Conservation (phyloP, 2,888 invertebrate species). For the Drosophila mercatorum region DNA sequence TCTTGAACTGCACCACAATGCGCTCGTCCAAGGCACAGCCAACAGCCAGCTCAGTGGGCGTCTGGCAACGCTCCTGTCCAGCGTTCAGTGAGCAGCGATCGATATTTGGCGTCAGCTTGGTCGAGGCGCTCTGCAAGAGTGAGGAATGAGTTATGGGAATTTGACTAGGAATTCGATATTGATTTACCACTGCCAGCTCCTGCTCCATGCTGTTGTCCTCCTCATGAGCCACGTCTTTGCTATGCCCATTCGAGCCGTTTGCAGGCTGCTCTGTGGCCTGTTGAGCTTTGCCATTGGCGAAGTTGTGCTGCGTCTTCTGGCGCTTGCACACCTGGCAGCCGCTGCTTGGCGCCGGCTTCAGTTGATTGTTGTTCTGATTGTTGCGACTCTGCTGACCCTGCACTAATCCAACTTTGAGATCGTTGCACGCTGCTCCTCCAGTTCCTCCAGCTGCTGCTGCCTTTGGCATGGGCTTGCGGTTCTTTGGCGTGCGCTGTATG, state of each 20-base stretch:
- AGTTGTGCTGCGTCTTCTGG: conserved; percentile 84
- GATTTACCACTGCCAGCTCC: conserved; percentile 21
- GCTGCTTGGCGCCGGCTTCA: conserved; percentile 39
- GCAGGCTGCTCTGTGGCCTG: background rate
- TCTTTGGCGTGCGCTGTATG: conserved; percentile 86
- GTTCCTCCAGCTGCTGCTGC: conserved; percentile 23
- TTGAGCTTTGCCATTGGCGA: conserved; percentile 37
- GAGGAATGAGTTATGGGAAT: background rate
- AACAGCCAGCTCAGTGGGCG: conserved; percentile 51
- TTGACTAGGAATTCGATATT: background rate
- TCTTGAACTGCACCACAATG: conserved; percentile 76
- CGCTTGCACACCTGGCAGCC: conserved; percentile 85
- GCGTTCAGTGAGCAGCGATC: conserved; percentile 65
- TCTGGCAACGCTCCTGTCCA: conserved; percentile 50
- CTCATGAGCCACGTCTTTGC: conserved; percentile 22
- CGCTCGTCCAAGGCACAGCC: conserved; percentile 34
- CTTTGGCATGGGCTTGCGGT: conserved; percentile 66
- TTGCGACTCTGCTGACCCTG: conserved; percentile 22
- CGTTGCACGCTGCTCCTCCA: conserved; percentile 18
- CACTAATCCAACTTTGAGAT: conserved; percentile 38
- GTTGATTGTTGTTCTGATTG: conserved; percentile 52
- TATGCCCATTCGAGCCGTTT: conserved; percentile 23
- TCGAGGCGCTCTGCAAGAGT: conserved; percentile 44
- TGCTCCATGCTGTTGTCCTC: conserved; percentile 46
- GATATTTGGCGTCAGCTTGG: conserved; percentile 77